A percentile compares a stretch with the other conserved stretches of the same genome.
Evolutionary conservation across 2,113 vertebrate species (phyloP).

Genomic region (Thinocorus orbignyianus): DNA sequence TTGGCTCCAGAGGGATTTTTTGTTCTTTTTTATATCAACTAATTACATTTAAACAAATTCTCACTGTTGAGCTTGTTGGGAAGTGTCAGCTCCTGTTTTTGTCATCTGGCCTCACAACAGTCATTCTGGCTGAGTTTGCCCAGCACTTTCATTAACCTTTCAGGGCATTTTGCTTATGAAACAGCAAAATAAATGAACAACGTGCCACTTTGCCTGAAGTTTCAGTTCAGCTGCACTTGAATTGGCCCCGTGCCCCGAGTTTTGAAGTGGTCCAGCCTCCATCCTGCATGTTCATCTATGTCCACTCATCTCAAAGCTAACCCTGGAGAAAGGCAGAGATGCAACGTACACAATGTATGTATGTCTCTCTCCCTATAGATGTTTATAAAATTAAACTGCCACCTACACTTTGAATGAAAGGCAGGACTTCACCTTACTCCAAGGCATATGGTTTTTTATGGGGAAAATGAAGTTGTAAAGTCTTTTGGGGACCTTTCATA

Average conservation of each 20-base stretch:
- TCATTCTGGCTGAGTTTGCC: neutral
- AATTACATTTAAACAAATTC: constrained; percentile 49
- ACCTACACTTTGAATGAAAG: neutral
- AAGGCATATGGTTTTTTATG: neutral
- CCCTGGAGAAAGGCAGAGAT: neutral
- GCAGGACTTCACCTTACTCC: neutral
- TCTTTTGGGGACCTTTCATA: neutral
- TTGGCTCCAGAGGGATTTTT: neutral
- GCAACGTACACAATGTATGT: accelerated
- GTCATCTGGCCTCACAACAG: neutral
- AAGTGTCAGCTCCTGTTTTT: neutral
- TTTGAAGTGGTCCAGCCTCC: neutral
- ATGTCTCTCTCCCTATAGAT: neutral
- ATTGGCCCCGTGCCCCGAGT: neutral
- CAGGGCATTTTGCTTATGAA: neutral
- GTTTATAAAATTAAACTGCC: neutral
- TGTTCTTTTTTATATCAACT: neutral
- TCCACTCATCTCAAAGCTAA: neutral
- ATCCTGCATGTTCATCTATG: neutral
- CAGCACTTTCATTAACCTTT: neutral
- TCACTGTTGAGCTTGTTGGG: constrained; percentile 5
- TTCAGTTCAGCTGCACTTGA: neutral
- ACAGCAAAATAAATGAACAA: neutral
- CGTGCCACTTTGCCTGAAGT: neutral
- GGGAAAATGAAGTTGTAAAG: neutral